A percentile compares a stretch with the other conserved stretches of the same genome.
phyloP scores from a whole-genome alignment of 2,888 invertebrate species.

The Adineta ricciae region DNA sequence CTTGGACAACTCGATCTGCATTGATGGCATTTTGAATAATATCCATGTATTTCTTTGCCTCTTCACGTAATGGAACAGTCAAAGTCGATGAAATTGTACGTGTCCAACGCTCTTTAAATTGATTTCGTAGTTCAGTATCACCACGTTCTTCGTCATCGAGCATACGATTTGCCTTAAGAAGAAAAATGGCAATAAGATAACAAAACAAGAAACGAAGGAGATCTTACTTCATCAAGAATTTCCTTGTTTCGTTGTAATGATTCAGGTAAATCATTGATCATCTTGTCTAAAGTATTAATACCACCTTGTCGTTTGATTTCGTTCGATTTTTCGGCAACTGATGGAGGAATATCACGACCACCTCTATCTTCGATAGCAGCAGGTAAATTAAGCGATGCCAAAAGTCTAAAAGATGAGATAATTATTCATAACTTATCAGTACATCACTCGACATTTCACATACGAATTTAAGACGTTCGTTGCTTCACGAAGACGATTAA shows the following conservation, averaged over 20 bases:
- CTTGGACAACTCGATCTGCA: conserved; percentile 70
- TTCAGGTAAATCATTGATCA: conserved; percentile 77
- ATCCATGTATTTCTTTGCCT: conserved; percentile 72
- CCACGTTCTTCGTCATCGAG: conserved; percentile 81
- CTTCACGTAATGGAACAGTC: conserved; percentile 69
- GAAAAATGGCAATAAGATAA: too few relatives aligned
- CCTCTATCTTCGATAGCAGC: conserved; percentile 73
- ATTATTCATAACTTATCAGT: too few relatives aligned
- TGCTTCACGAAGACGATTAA: conserved; percentile 73
- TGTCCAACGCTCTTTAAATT: conserved; percentile 85
- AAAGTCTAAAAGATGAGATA: too few relatives aligned
- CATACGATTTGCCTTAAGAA: conserved; percentile 57
- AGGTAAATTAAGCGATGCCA: conserved; percentile 86
- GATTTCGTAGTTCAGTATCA: conserved; percentile 71
- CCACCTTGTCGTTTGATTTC: conserved; percentile 70
- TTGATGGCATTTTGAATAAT: conserved; percentile 78
- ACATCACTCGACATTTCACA: too few relatives aligned
- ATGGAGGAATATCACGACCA: conserved; percentile 68
- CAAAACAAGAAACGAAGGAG: neutral
- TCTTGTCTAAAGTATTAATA: conserved; percentile 59
- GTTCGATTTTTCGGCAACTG: conserved; percentile 72
- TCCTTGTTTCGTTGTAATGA: conserved; percentile 80
- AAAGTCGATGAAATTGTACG: conserved; percentile 75
- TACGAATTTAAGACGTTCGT: conserved; percentile 79
- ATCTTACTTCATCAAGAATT: conserved; percentile 58